phyloP scores from a whole-genome alignment of 2,888 invertebrate genomes.

The Thereva nobilitata region DNA sequence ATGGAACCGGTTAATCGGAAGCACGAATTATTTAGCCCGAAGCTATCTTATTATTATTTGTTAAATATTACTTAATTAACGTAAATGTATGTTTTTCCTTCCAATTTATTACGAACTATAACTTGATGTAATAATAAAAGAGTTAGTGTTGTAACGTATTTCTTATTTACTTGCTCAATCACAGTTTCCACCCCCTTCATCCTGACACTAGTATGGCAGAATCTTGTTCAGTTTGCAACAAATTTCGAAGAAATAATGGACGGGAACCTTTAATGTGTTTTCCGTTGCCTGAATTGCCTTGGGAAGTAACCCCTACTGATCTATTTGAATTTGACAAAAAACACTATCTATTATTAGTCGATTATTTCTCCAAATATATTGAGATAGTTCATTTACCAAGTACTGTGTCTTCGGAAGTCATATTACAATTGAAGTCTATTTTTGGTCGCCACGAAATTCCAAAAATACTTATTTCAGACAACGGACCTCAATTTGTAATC shows the following conservation, averaged over 20 bases:
- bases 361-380: slow-evolving; percentile 36
- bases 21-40: no score
- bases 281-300: slow-evolving; percentile 16
- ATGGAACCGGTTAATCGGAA: no score
- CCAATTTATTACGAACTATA: no score
- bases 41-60: no score
- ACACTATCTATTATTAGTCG: slow-evolving; percentile 31
- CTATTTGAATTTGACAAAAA: slow-evolving; percentile 41
- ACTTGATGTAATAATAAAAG: no score
- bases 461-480: slow-evolving; percentile 40
- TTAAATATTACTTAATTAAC: no score
- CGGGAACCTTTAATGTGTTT: slow-evolving; percentile 34
- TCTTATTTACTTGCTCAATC: no score
- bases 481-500: slow-evolving; percentile 41
- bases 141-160: no score
- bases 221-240: slow-evolving; percentile 35
- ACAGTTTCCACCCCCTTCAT: no score
- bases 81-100: no score
- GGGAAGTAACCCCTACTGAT: slow-evolving; percentile 38
- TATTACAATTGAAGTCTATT: slow-evolving; percentile 40
- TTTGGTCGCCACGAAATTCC: slow-evolving; percentile 43
- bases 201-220: slow-evolving; percentile 14
- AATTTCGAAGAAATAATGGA: slow-evolving; percentile 43
- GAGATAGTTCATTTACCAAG: slow-evolving; percentile 36
- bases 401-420: slow-evolving; percentile 33